These are phyloP conservation scores for Phyllostomus hastatus DNA, from an alignment of 2,113 vertebrate genomes.

Conservation along the genomic window DNA sequence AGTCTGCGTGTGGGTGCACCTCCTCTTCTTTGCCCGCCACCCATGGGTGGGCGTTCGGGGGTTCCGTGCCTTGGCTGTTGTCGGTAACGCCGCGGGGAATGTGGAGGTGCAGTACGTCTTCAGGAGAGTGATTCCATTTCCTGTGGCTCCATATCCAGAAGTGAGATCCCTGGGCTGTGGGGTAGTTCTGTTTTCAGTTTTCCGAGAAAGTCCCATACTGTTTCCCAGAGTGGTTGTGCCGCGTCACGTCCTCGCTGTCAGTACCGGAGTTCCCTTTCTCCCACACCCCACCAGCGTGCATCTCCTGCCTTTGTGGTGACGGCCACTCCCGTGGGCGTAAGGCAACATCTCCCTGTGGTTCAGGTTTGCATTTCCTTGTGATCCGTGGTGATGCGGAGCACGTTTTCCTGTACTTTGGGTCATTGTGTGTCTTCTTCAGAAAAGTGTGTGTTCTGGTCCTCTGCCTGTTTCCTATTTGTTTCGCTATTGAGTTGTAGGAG, in stretches of 20 bases:
- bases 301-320: neutral
- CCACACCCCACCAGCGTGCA: neutral
- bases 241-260: neutral
- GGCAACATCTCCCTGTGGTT: neutral
- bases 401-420: neutral
- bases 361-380: neutral
- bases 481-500: neutral
- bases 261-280: neutral
- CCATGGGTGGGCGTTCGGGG: fast-evolving
- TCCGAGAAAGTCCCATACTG: neutral
- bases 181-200: neutral
- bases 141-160: neutral
- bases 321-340: neutral
- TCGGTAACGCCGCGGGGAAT: neutral
- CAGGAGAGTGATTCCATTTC: neutral
- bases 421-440: neutral
- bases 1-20: neutral
- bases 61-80: neutral
- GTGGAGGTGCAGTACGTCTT: neutral
- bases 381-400: neutral
- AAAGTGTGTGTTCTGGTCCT: neutral
- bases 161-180: neutral
- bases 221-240: neutral
- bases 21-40: neutral
- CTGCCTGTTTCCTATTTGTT: neutral